phyloP scores from a whole-genome alignment of 2,888 invertebrate genomes.

The Spodoptera exigua region DNA sequence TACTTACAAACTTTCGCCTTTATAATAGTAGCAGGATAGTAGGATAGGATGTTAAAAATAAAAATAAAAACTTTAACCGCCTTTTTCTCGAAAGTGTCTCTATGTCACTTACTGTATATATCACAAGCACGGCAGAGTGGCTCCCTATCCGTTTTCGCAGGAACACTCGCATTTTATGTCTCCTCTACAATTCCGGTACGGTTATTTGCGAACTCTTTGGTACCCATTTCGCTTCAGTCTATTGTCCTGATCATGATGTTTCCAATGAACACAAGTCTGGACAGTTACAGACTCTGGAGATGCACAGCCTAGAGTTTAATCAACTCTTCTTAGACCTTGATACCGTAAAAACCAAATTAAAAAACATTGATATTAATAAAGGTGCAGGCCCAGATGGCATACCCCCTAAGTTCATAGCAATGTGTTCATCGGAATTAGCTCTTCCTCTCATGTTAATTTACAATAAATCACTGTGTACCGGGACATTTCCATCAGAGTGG shows the following conservation, averaged over 20 bases:
- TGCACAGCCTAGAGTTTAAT: not conserved
- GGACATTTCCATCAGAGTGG: no score
- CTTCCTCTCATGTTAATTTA: not conserved
- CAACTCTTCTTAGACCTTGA: not conserved
- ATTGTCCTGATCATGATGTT: not conserved
- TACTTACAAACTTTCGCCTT: no score
- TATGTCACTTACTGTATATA: no score
- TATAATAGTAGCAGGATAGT: no score
- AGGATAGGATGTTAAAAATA: no score
- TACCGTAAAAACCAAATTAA: not conserved
- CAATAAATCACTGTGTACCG: not conserved
- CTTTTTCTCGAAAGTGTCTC: no score
- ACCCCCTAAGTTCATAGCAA: not conserved
- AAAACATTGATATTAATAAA: not conserved
- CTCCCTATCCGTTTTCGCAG: no score
- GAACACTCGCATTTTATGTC: no score
- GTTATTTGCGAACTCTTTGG: constrained; percentile 1
- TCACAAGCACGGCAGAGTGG: no score
- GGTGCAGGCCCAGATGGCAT: not conserved
- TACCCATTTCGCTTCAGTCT: constrained; percentile 1
- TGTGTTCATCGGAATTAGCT: not conserved
- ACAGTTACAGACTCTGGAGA: not conserved
- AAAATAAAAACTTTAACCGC: no score
- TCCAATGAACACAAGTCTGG: not conserved
- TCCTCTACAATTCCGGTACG: no score